Conservation (phyloP, 2,888 invertebrate genomes). For the Liodrosophila aerea region DNA sequence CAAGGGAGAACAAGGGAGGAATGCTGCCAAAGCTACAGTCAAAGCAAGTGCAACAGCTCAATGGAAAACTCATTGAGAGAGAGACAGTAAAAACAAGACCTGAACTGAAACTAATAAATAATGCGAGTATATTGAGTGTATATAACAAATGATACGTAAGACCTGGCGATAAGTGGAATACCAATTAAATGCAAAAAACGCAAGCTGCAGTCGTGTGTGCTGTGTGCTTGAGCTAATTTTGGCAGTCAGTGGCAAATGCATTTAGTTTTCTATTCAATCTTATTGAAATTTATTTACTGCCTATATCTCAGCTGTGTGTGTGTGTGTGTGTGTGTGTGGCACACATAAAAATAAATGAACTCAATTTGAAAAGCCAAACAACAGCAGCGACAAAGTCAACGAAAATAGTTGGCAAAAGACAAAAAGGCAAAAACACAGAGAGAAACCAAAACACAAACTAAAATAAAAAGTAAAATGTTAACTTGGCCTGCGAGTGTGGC, state of each 20-base stretch:
- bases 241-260: conserved; percentile 26
- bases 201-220: too few species aligned
- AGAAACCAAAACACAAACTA: conserved; percentile 1
- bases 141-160: background rate
- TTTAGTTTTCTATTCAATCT: conserved; percentile 29
- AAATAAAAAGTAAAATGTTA: conserved; percentile 33
- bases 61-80: background rate
- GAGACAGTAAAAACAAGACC: background rate
- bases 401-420: conserved; percentile 46
- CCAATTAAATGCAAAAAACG: too few species aligned
- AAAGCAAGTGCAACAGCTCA: too few species aligned
- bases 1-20: background rate
- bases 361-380: conserved; percentile 50
- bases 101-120: background rate
- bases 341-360: conserved; percentile 65
- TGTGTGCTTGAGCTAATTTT: conserved; percentile 6
- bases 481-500: conserved; percentile 20
- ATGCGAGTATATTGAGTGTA: background rate
- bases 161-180: too few species aligned
- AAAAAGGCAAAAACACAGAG: conserved; percentile 8
- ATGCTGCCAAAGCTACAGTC: too few species aligned
- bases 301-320: background rate
- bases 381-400: conserved; percentile 38
- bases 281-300: conserved; percentile 53
- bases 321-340: conserved; percentile 24